Base-by-base conservation (phyloP, 2,888 invertebrate genomes). In the Onchidella celtica region DNA sequence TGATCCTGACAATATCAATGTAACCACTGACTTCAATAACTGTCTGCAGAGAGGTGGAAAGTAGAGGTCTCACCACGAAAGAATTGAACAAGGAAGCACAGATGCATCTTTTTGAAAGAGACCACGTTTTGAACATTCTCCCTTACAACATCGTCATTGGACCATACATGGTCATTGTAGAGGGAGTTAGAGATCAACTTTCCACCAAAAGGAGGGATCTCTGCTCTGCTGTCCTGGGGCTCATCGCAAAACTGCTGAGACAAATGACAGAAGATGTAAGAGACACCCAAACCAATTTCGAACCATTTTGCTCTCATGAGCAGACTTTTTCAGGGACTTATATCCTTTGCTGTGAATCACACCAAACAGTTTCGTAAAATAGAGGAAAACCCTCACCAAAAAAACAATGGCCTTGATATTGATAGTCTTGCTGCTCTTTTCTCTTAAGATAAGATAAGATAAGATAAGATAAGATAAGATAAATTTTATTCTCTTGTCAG, bases 121-220 rank as follows among this genome's bases (percentile, higher is more conserved):
- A 95, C 87, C 94, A 95, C 55, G 91, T 97, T 0, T 96, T 97
- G 76, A 93, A 92, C 76, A 95, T 95, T 0, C 91, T 98, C 77
- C 97, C 97, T 0, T 94, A 95, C 36, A 94, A 91, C 72, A 96
- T 97, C 82, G 94, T 94, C 66, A 97, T 97, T 75, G 97, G 97
- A 0, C 96, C 97, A 0, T 97, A 96, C 92, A 90, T 88, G 87
- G 92, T 97, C 27, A 95, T 95, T 84, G 95, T 96, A 0, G 96
- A 96, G 21, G 94, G 95, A 0, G 91, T 97, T 34, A 95, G 96
- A 93, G 95, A 95, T 90, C 93, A 94, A 68, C 93, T 97, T 63
- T 95, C 97, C 2, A 95, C 94, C 34, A 97, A 97, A 91, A 94
- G 96, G 0, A 95, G 95, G 32, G 95, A 96, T 6, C 95, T 97